Conservation (phyloP, 2,888 invertebrate species). For the Celastrina argiolus region DNA sequence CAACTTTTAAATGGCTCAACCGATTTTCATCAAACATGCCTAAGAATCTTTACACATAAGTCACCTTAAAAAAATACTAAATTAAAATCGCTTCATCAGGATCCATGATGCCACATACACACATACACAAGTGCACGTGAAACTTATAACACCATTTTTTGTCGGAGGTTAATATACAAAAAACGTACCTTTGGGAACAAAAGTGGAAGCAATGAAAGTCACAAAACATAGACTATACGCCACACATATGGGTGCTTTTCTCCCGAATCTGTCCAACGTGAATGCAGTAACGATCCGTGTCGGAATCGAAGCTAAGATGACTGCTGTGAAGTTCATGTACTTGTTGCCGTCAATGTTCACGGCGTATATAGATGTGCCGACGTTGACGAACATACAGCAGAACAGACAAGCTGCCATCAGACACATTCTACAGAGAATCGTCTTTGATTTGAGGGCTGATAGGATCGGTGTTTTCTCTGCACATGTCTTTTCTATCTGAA, state of each 20-base stretch:
- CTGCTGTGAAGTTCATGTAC: constrained; percentile 85
- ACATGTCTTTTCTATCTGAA: constrained; percentile 39
- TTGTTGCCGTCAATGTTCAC: constrained; percentile 84
- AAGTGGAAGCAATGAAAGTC: constrained; percentile 75
- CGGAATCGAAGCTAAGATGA: constrained; percentile 83
- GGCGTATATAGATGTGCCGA: constrained; percentile 86
- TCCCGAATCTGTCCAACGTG: constrained; percentile 81
- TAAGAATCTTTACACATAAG: too few relatives aligned
- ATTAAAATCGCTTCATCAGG: too few relatives aligned
- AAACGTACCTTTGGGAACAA: constrained; percentile 70
- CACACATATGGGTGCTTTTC: constrained; percentile 65
- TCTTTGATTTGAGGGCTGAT: constrained; percentile 53
- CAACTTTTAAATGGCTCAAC: too few relatives aligned
- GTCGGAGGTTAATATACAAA: too few relatives aligned
- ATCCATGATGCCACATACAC: too few relatives aligned
- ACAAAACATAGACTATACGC: constrained; percentile 66
- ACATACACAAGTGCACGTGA: too few relatives aligned
- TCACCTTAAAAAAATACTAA: too few relatives aligned
- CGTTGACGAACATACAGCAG: constrained; percentile 85
- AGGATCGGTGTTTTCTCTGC: constrained; percentile 39
- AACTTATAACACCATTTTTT: too few relatives aligned
- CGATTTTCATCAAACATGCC: too few relatives aligned
- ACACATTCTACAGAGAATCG: constrained; percentile 50
- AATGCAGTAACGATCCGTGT: constrained; percentile 66
- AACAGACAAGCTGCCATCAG: constrained; percentile 81